Evolutionary conservation across 2,113 vertebrate species (phyloP), one percentile per base, ranked within the genome.

Genomic region (Salvelinus sp.): DNA sequence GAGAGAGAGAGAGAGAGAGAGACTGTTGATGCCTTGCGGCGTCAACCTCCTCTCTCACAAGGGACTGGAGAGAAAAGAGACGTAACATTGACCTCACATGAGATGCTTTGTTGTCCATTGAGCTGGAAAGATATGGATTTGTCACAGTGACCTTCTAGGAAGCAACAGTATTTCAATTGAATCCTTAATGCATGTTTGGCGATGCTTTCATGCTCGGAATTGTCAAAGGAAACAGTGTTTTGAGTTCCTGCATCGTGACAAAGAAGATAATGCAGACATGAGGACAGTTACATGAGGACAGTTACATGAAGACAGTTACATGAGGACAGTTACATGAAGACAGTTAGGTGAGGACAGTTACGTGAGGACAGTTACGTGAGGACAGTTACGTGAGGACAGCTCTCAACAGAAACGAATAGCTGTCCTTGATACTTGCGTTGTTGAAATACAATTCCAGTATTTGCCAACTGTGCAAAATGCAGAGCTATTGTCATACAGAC

Each of bases 131-230:
- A 3, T 4, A 68, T 20, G 9, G 66, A 38, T 68, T 16, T 66
- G 64, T 66, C 62, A 64, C 25, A 16, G 25, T 66, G 64, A 30
- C 66, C 66, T 68, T 68, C 30, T 68, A 20, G n/a, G 16, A 38
- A 18, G 66, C 27, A 38, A 68, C 14, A 33, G 6, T 6, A 38
- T 10, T 68, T 27, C 20, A 28, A 66, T 66, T 30, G 27, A 18
- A 22, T 10, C 62, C 22, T 64, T 25, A 27, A 1, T 30, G 3
- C 3, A 2, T 54, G 14, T 54, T 18, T 1, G 50, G 16, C 1
- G 50, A 54, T 16, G 12, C 13, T 54, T 54, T 54, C 16, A 14
- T 18, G 1, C 50, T 54, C 5, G 13, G 3, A 18, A 54, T 54
- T 54, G 50, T 54, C 50, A 16, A 54, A 14, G 16, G 50, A 16